Evolutionary conservation across 1,140 invertebrate genomes (phyloP), one percentile per base, ranked within the genome.

Genomic region (Aphelinus atriplicis): DNA sequence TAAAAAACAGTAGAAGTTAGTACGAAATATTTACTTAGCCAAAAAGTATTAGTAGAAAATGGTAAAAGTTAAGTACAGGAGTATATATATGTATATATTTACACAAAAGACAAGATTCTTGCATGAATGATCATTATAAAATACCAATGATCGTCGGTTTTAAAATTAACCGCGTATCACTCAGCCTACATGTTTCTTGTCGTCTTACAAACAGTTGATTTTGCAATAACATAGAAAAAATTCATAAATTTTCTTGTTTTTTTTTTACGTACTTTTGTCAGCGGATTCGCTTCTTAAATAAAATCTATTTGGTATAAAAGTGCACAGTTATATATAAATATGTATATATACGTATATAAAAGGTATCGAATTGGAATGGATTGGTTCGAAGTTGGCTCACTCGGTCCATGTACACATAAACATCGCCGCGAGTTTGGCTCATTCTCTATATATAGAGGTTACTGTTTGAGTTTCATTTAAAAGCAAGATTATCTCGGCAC

Each of bases 271-370:
- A 67, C 62, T 61, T 65, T 58, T 66, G 42, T 26, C 5, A 68
- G 26, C 47, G 55, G 57, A 67, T 58, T 71, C 58, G 9, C 56
- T 76, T 53, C 56, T 72, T 62, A 72, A 76, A 60, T 67, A 71
- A 71, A 46, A n/a, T 72, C 75, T 76, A 76, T 76, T 76, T 72
- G 75, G 75, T 76, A 76, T 76, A 71, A 71, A 76, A 76, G 51
- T 71, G 64, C 60, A 65, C 61, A 46, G 63, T 58, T 75, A 61
- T 69, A 48, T 74, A 67, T 63, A 62, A 46, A 53, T 70, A 70
- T 72, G 50, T 50, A 56, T 48, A 51, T 57, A 71, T 67, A 51
- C 63, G 45, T 70, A 65, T 67, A 72, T 60, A 66, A 51, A 71
- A 57, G 57, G 57, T 71, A 67, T 68, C 75, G 69, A 76, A 76